Conservation (phyloP, 2,888 invertebrate genomes). For the Epinotia brunnichana region DNA sequence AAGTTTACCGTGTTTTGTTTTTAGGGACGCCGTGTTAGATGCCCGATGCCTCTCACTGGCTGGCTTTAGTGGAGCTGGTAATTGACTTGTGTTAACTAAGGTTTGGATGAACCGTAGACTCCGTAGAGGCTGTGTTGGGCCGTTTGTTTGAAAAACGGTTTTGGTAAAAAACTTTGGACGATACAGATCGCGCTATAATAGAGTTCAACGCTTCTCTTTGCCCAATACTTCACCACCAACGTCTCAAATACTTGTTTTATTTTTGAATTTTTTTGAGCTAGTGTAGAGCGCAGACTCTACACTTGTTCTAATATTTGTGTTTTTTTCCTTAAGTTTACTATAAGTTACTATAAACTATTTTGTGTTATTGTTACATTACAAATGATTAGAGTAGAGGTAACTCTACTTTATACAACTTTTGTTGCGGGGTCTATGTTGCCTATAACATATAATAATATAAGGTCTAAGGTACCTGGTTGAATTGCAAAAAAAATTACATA, state of each 20-base stretch:
- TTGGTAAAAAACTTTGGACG: constrained; percentile 23
- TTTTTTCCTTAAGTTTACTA: not conserved
- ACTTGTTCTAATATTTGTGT: not conserved
- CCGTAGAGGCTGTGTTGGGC: constrained; percentile 15
- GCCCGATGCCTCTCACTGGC: constrained; percentile 5
- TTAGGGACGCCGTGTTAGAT: constrained; percentile 7
- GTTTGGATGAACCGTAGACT: constrained; percentile 1
- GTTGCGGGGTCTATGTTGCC: too few relatives aligned
- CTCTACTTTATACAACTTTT: not conserved
- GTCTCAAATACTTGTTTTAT: not conserved
- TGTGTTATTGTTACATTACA: not conserved
- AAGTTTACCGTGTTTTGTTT: constrained; percentile 14
- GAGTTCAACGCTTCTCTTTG: constrained; percentile 34
- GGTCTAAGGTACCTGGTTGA: too few relatives aligned
- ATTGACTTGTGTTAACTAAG: constrained; percentile 11
- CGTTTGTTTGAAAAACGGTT: constrained; percentile 30
- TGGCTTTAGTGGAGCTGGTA: constrained; percentile 5
- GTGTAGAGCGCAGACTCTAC: not conserved
- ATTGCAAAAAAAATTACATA: too few relatives aligned
- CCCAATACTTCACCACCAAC: not conserved
- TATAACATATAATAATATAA: too few relatives aligned
- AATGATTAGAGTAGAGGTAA: not conserved
- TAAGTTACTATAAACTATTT: too few relatives aligned
- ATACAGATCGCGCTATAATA: constrained; percentile 18
- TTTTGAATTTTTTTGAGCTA: not conserved